Evolutionary conservation across 2,113 vertebrate genomes (phyloP).

Genomic region (Coptodon rendalli): DNA sequence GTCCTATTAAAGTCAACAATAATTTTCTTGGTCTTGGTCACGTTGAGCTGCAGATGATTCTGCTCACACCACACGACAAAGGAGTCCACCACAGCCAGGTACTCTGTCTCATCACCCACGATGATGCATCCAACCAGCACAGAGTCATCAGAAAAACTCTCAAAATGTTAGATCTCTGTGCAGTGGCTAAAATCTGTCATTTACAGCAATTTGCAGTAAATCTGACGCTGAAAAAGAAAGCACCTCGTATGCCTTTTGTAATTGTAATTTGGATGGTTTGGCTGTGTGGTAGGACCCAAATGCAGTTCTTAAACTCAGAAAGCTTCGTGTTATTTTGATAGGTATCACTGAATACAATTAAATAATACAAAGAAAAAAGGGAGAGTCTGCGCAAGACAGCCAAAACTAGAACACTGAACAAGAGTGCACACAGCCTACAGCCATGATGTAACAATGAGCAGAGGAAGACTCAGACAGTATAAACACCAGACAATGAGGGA

Average conservation of each 20-base stretch:
- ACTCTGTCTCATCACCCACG: rapidly evolving
- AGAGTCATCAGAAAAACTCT: neutral
- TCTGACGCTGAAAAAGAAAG: rapidly evolving
- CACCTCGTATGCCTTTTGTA: neutral
- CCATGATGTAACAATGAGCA: rapidly evolving
- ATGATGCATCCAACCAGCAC: neutral
- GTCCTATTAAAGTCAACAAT: neutral
- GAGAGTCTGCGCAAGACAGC: rapidly evolving
- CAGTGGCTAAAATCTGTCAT: neutral
- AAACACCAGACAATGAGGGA: neutral
- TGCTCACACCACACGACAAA: neutral
- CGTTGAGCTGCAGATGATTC: rapidly evolving
- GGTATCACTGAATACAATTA: rapidly evolving
- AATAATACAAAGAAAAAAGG: neutral
- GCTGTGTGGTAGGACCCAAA: neutral
- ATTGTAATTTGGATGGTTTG: neutral
- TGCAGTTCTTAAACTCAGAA: neutral
- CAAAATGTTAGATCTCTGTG: rapidly evolving
- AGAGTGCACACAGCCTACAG: neutral
- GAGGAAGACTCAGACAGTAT: rapidly evolving
- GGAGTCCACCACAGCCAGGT: neutral
- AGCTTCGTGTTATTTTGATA: neutral
- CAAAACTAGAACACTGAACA: rapidly evolving
- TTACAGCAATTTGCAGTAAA: neutral
- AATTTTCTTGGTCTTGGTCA: neutral